Evolutionary conservation across 2,797 vertebrate species (phyloP), one percentile per base, ranked within the genome.

Genomic region (Neosilurus mollespiculum): DNA sequence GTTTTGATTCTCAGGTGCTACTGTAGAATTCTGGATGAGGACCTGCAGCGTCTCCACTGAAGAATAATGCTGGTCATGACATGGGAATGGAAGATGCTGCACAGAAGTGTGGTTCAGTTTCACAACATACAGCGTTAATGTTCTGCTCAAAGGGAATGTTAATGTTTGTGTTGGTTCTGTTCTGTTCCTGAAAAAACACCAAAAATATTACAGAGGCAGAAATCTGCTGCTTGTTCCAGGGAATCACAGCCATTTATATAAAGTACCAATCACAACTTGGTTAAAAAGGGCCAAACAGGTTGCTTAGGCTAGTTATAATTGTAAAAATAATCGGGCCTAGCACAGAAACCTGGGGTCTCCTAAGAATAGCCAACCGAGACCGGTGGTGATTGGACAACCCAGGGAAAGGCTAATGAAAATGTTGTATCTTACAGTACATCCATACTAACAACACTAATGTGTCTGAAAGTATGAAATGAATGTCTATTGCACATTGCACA

Each of bases 1-100:
- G 53, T 4, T 76, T 34, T 62, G 20, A 43, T 49, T 59, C 37
- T 51, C 34, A 16, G 16, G 20, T 24, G 26, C 26, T 49, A 26
- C 73, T 78, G 76, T 78, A 66, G 77, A 83, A 67, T 34, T 56
- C 18, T 49, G 30, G 82, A 76, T 54, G 26, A 51, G 34, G 61
- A 58, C 34, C 56, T 77, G 34, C 14, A 3, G 49, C 7, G 8
- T 43, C 43, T 43, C 43, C 8, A 43, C 43, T 43, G 43, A 43
- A 43, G 43, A 43, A 43, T 43, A 43, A 8, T 8, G 8, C 43
- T 43, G 67, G 34, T 1, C 9, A 20, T 37, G 56, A 30, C 3
- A 37, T 4, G 18, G 73, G 56, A 58, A 76, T 22, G 26, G 37
- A 34, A 9, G 26, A 20, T 22, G 53, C 72, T 12, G 16, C 1